Conservation (phyloP, 1,140 invertebrate genomes). For the Heliconius melpomene region DNA sequence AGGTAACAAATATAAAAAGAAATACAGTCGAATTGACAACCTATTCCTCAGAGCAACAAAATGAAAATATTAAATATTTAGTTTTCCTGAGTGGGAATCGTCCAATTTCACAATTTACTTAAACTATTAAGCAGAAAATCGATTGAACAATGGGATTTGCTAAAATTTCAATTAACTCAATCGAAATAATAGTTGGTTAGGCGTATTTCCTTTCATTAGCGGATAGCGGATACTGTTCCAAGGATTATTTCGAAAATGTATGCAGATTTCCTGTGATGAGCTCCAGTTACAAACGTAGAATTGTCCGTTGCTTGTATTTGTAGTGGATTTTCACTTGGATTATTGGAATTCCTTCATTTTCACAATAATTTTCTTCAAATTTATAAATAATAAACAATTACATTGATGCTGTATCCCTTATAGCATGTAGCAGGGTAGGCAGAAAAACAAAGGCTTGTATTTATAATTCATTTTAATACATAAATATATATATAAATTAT, state of each 20-base stretch:
- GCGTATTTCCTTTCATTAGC: background rate
- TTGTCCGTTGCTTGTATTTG: background rate
- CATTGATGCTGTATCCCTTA: too few species aligned
- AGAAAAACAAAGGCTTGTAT: too few species aligned
- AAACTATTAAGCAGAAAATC: background rate
- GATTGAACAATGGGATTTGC: background rate
- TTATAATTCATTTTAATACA: too few species aligned
- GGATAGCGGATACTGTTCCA: background rate
- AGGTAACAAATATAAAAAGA: too few species aligned
- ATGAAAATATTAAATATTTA: too few species aligned
- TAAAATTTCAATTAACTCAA: background rate
- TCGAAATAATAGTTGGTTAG: background rate
- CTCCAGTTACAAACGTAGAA: background rate
- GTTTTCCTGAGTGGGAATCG: background rate
- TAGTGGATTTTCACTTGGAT: background rate
- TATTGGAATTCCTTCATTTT: background rate
- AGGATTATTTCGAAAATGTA: constrained; percentile 1
- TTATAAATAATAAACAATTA: too few species aligned
- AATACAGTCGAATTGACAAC: too few species aligned
- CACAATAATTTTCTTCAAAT: too few species aligned
- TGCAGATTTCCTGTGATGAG: background rate
- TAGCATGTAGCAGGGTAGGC: too few species aligned
- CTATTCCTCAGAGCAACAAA: too few species aligned
- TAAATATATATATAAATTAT: too few species aligned
- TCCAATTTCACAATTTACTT: background rate